Evolutionary conservation across 1,140 invertebrate genomes (phyloP).

Genomic region (Steinernema khuongi): DNA sequence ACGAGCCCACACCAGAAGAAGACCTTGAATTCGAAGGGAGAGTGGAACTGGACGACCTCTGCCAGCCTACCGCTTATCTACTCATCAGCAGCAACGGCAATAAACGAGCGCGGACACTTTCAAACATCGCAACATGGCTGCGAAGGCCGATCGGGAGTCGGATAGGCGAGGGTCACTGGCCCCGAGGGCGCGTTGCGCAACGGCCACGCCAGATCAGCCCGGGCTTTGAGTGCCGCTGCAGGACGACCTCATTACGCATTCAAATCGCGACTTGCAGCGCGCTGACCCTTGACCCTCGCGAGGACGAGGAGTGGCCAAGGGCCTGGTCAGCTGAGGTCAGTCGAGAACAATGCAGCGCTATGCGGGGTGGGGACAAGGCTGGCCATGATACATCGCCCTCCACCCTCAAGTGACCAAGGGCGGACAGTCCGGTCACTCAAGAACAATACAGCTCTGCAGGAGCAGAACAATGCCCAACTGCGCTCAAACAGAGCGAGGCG

Average conservation of each 20-base stretch:
- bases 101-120: neutral
- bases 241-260: conserved; percentile 6
- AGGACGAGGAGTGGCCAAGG: conserved; percentile 9
- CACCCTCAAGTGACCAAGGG: conserved; percentile 8
- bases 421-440: neutral
- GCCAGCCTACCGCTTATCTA: conserved; percentile 5
- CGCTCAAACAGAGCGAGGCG: neutral
- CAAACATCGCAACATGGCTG: conserved; percentile 6
- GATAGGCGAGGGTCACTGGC: neutral
- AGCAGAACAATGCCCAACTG: neutral
- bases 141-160: neutral
- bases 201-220: neutral
- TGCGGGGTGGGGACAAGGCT: too few species aligned
- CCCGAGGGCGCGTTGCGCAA: neutral
- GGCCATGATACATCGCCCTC: too few species aligned
- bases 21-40: neutral
- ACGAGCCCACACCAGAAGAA: too few species aligned
- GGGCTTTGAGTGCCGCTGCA: neutral
- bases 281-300: neutral
- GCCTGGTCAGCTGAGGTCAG: conserved; percentile 3
- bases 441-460: conserved; percentile 5
- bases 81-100: conserved; percentile 2
- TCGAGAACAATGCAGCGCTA: conserved; percentile 13
- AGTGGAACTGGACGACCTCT: neutral
- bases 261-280: neutral